These are phyloP conservation scores for Heterotis niloticus DNA, from an alignment of 2,113 vertebrate species.

Conservation along the genomic window DNA sequence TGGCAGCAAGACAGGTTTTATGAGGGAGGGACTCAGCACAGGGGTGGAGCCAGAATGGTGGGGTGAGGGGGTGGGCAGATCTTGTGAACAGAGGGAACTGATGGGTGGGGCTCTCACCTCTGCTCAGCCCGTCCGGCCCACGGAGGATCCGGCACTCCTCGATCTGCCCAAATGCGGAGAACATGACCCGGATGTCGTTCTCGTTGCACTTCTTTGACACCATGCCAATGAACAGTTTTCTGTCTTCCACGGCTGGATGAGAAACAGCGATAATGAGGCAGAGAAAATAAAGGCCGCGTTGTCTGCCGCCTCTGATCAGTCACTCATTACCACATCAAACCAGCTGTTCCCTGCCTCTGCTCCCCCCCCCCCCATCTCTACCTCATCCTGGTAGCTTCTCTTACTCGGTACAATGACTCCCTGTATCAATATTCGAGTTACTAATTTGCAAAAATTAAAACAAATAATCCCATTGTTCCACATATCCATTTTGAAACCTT, in stretches of 20 bases:
- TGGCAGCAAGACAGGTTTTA: neutral
- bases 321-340: constrained; percentile 73
- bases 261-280: constrained; percentile 61
- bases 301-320: constrained; percentile 68
- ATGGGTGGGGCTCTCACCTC: constrained; percentile 72
- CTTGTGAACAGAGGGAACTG: neutral
- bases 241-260: constrained; percentile 94
- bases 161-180: constrained; percentile 97
- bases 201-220: constrained; percentile 99
- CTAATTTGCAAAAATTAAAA: too few species aligned
- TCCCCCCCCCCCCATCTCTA: neutral
- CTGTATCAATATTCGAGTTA: too few species aligned
- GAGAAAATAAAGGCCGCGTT: constrained; percentile 42
- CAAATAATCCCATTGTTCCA: too few species aligned
- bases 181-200: constrained; percentile 99
- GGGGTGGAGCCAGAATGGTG: neutral
- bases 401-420: neutral
- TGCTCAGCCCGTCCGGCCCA: constrained; percentile 94
- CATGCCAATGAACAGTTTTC: constrained; percentile 99
- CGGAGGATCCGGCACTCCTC: constrained; percentile 98
- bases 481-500: too few species aligned
- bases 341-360: constrained; percentile 29
- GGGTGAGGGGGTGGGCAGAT: neutral
- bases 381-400: neutral
- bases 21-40: neutral